Conservation (phyloP, 2,113 vertebrate genomes). For the Acrocephalus arundinaceus region DNA sequence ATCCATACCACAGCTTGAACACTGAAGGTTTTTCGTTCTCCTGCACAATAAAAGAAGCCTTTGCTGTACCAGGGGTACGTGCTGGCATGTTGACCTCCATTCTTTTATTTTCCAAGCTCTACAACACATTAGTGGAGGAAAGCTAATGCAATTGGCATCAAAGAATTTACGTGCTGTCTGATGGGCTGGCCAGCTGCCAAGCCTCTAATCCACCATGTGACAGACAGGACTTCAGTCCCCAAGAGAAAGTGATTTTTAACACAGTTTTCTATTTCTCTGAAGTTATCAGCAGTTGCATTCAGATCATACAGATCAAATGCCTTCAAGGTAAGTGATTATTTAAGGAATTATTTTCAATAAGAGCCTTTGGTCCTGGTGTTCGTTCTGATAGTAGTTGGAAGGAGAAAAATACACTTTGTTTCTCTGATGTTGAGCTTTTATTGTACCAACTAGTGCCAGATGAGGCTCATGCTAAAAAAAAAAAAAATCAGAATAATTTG, state of each 20-base stretch:
- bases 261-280: slow-evolving; percentile 56
- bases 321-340: slow-evolving; percentile 64
- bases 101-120: slow-evolving; percentile 67
- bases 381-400: neutral
- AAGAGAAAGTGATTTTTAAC: slow-evolving; percentile 52
- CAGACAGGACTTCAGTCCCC: slow-evolving; percentile 48
- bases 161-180: slow-evolving; percentile 58
- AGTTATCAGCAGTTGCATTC: slow-evolving; percentile 56
- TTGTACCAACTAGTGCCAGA: neutral
- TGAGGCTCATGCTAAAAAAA: neutral
- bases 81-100: slow-evolving; percentile 65
- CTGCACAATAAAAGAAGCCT: slow-evolving; percentile 38
- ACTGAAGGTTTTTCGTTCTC: slow-evolving; percentile 47
- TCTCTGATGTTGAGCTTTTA: neutral
- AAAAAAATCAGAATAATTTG: neutral
- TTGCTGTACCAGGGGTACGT: slow-evolving; percentile 26
- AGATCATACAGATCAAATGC: slow-evolving; percentile 56
- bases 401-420: neutral
- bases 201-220: slow-evolving; percentile 61
- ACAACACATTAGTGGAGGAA: slow-evolving; percentile 62
- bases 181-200: slow-evolving; percentile 59
- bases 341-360: slow-evolving; percentile 63
- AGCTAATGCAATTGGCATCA: slow-evolving; percentile 70
- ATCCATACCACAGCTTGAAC: slow-evolving; percentile 8
- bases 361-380: neutral